These are phyloP conservation scores for Phymastichus coffea DNA, from an alignment of 1,140 invertebrate species.

Conservation along the genomic window DNA sequence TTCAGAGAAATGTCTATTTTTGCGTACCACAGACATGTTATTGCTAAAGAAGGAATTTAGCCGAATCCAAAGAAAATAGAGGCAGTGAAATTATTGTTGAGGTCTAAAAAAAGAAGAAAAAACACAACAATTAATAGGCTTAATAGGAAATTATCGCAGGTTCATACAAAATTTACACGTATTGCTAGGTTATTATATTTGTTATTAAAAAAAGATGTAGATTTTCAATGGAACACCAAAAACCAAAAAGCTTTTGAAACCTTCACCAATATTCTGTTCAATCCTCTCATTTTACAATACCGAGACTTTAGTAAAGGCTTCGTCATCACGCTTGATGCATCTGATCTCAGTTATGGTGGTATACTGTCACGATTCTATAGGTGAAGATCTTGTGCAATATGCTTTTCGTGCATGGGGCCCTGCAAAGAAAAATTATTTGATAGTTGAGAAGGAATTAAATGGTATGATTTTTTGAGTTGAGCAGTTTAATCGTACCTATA, in stretches of 20 bases:
- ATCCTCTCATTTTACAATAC: constrained; percentile 8
- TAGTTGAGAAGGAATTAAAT: constrained; percentile 48
- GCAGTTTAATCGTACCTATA: constrained; percentile 57
- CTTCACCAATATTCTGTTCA: not conserved
- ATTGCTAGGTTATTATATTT: not conserved
- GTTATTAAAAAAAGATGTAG: not conserved
- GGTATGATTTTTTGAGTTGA: constrained; percentile 51
- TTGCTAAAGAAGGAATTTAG: not conserved
- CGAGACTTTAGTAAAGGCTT: constrained; percentile 33
- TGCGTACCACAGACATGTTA: not conserved
- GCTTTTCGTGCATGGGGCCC: constrained; percentile 47
- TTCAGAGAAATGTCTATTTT: not conserved
- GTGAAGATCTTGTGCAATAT: constrained; percentile 40
- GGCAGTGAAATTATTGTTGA: not conserved
- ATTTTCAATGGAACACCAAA: not conserved
- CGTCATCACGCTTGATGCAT: constrained; percentile 34
- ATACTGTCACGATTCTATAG: constrained; percentile 27
- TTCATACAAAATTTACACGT: not conserved
- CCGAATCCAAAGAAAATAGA: not conserved
- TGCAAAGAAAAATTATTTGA: constrained; percentile 49
- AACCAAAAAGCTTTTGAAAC: too few relatives aligned
- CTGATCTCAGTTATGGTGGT: constrained; percentile 30
- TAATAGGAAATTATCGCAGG: too few relatives aligned
- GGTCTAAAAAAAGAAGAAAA: not conserved
- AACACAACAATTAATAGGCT: not conserved